Conservation (phyloP, 2,888 invertebrate species). For the Dicranocentrus wangi region DNA sequence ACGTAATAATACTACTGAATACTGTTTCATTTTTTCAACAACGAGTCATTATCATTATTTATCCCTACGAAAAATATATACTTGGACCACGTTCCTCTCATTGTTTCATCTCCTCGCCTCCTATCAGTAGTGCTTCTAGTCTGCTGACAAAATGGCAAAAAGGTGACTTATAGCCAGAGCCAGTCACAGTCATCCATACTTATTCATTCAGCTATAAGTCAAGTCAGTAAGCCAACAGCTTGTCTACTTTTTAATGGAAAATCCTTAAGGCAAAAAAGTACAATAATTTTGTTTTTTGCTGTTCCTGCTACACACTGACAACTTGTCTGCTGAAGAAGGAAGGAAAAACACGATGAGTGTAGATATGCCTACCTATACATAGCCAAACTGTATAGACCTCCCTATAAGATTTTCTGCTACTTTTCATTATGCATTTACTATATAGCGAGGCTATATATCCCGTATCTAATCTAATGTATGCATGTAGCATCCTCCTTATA, state of each 20-base stretch:
- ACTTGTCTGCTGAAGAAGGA: conserved; percentile 20
- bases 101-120: not conserved
- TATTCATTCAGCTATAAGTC: conserved; percentile 27
- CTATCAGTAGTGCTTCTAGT: not conserved
- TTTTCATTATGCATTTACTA: too few relatives aligned
- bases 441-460: too few relatives aligned
- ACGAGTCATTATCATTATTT: conserved; percentile 14
- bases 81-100: conserved; percentile 6
- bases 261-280: conserved; percentile 37
- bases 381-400: too few relatives aligned
- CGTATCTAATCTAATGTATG: not conserved
- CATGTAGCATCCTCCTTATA: not conserved
- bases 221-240: conserved; percentile 20
- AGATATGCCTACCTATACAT: too few relatives aligned
- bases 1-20: not conserved
- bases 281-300: conserved; percentile 19
- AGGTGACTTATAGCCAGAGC: conserved; percentile 26
- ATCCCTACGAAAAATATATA: not conserved
- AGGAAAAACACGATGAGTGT: conserved; percentile 20
- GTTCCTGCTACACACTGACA: not conserved
- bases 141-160: conserved; percentile 34
- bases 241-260: conserved; percentile 37
- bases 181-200: conserved; percentile 8
- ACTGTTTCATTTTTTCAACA: conserved; percentile 16
- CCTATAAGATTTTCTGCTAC: too few relatives aligned